phyloP scores from a whole-genome alignment of 2,113 vertebrate genomes.

The Cnemophilus loriae region DNA sequence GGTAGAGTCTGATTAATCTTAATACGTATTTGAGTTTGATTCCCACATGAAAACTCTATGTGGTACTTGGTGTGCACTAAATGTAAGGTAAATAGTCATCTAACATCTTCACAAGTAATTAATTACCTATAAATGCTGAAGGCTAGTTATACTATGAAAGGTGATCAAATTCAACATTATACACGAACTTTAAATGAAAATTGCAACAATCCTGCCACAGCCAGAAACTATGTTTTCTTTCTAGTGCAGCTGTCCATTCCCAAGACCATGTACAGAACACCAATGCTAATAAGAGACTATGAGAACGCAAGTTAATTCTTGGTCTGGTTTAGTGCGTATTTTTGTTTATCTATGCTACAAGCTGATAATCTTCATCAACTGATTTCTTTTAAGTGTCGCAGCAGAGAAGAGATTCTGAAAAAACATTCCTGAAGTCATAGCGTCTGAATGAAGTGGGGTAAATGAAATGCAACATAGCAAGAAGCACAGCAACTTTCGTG shows the following conservation, averaged over 20 bases:
- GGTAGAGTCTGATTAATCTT: not conserved
- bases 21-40: not conserved
- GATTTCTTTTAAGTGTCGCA: not conserved
- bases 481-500: not conserved
- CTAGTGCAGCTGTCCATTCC: not conserved
- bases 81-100: not conserved
- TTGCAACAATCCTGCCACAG: not conserved
- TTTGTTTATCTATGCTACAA: not conserved
- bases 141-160: not conserved
- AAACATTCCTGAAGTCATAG: not conserved
- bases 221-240: not conserved
- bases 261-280: not conserved
- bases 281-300: not conserved
- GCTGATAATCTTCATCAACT: not conserved
- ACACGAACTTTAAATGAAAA: not conserved
- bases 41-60: not conserved
- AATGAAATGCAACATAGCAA: not conserved
- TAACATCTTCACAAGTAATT: not conserved
- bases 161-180: not conserved
- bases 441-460: not conserved
- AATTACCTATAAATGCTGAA: not conserved
- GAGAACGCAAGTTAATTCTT: not conserved
- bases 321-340: not conserved
- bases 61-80: not conserved
- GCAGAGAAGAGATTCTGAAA: not conserved